Base-by-base conservation (phyloP, 2,888 invertebrate genomes). In the Sesia bembeciformis region DNA sequence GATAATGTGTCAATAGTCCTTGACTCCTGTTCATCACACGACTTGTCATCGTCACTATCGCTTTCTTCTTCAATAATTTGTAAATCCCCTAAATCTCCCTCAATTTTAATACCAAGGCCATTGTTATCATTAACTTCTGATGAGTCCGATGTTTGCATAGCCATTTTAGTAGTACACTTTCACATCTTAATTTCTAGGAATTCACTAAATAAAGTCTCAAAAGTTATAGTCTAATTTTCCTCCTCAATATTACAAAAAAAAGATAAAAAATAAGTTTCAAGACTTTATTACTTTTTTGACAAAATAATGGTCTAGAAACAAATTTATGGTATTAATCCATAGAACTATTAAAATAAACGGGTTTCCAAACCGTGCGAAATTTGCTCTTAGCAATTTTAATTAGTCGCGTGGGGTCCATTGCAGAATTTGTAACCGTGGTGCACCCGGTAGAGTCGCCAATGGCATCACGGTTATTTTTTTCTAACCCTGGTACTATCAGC, bases 51-150 rank as follows among this genome's bases (percentile, higher is more conserved):
- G 8, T 78, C 81, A 64, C 65, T 68, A 39, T 80, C 80, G 58
- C 70, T 76, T 6, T 62, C 60, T 52, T 75, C 75, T 60, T 80
- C 78, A 8, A 76, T 65, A n/a, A 86, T 72, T 70, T 81, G 73
- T 52, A 85, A 67, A 55, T 78, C 74, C 53, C 78, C 81, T 43
- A 85, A 60, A 58, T 83, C 81, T 7, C 84, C 85, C 57, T 73
- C 68, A 4, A 84, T 67, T 71, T 72, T 80, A 5, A 81, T 63
- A 53, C 78, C 72, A 42, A 70, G 60, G 55, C 63, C 68, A 60
- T 65, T 69, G 40, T 58, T 56, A 52, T 58, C 60, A 43, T 55
- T 49, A 51, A 56, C 52, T 49, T 52, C 52, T 5, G 54, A 54
- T 3, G 64, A 56, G 55, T 65, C 67, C 39, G 39, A 8, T 55